phyloP scores from a whole-genome alignment of 2,113 vertebrate species.

The Zapornia atra region DNA sequence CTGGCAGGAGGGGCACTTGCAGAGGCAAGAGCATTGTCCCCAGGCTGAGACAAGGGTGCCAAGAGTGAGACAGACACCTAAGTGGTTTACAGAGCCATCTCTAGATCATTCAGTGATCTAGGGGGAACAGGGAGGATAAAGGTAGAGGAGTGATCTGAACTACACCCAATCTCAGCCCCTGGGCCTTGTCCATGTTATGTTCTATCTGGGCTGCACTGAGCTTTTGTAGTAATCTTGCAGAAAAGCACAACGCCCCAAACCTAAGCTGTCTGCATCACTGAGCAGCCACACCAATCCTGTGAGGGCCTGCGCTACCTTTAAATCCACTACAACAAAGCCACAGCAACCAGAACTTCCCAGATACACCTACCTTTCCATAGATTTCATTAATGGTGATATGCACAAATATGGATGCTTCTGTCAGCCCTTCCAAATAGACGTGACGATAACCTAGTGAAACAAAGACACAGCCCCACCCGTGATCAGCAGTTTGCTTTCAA shows the following conservation, averaged over 20 bases:
- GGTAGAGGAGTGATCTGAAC: neutral
- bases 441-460: constrained; percentile 90
- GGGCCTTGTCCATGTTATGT: neutral
- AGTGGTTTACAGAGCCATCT: neutral
- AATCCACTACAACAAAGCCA: neutral
- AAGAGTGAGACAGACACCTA: neutral
- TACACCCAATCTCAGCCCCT: neutral
- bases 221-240: neutral
- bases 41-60: neutral
- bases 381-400: constrained; percentile 96
- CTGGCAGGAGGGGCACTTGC: neutral
- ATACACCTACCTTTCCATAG: constrained; percentile 90
- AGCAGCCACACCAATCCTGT: neutral
- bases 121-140: neutral
- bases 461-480: neutral
- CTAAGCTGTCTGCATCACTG: neutral
- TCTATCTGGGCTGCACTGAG: neutral
- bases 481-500: neutral
- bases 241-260: neutral
- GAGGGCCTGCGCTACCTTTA: neutral
- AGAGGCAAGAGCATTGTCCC: neutral
- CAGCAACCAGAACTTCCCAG: neutral
- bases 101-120: neutral
- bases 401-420: constrained; percentile 97
- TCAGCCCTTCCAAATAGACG: constrained; percentile 94